Conservation (phyloP, 2,113 vertebrate species). For the Callorhinus ursinus region DNA sequence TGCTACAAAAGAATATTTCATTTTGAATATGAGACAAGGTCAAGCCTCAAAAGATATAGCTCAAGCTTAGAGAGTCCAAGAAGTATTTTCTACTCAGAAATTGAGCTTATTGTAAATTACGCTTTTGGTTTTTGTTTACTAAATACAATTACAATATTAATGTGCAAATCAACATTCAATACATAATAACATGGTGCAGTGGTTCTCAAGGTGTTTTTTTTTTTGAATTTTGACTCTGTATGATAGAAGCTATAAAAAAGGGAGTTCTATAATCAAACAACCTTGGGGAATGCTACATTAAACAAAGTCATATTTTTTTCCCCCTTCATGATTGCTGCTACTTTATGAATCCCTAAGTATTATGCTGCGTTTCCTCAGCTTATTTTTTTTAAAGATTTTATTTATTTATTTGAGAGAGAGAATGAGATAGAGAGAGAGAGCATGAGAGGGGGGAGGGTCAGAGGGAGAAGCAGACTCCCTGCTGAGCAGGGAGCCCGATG, state of each 20-base stretch:
- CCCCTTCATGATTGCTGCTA: background rate
- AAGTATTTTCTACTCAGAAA: conserved; percentile 26
- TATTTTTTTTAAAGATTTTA: background rate
- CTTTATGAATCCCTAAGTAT: background rate
- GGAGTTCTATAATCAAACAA: background rate
- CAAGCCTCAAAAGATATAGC: conserved; percentile 8
- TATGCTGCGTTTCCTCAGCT: background rate
- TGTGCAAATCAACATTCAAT: background rate
- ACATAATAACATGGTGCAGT: background rate
- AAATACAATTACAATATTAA: background rate
- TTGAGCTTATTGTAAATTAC: conserved; percentile 11
- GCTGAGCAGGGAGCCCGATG: too few species aligned
- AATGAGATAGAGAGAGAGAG: too few species aligned
- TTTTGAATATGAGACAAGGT: conserved; percentile 25
- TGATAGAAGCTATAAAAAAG: background rate
- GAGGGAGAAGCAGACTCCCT: too few species aligned
- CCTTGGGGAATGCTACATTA: background rate
- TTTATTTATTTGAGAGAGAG: too few species aligned
- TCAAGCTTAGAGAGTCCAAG: background rate
- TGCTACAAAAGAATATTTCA: conserved; percentile 4
- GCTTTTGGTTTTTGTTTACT: conserved; percentile 22
- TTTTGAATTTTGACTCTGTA: background rate
- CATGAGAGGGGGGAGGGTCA: too few species aligned
- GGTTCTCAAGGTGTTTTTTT: background rate
- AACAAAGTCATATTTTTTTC: background rate